Evolutionary conservation across 2,888 invertebrate genomes (phyloP), one percentile per base, ranked within the genome.

Genomic region (Orthonevra nobilis): DNA sequence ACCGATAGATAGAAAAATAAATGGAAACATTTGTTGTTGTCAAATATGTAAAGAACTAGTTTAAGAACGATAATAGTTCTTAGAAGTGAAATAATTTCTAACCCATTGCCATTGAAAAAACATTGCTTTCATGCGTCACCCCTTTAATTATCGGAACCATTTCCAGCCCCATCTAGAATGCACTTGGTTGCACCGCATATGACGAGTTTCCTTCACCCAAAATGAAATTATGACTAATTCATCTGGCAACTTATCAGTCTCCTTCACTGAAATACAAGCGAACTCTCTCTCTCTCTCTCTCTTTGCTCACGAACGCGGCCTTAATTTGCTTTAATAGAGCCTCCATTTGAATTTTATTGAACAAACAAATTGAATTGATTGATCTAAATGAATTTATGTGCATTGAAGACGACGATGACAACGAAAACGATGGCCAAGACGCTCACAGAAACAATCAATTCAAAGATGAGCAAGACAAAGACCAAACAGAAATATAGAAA

Each of bases 361-460:
- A 86, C 87, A 87, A 88, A 87, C 86, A 88, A 88, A 88, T 88
- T 88, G 88, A 88, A 87, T 87, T 88, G 88, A 88, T 88, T 88
- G 88, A 88, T 88, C 87, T 88, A 88, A 88, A 88, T 88, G 87
- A 87, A 87, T 88, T 88, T 88, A 88, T 88, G 86, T 86, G 84
- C 82, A 81, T 81, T 63, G 56, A 61, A 75, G 72, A 56, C 66
- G 52, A 48, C 60, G 42, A 58, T 44, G 20, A 50, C 30, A 42
- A 54, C 46, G 15, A 26, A 52, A 40, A 73, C 40, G 44, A 61
- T 66, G 61, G 40, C 28, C 10, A 38, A 30, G 32, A 30, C n/a
- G 20, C 46, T 23, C 50, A 63, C 30, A 52, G 42, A 69, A 61
- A 56, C 72, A 79, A 79, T 79, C 79, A 79, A 73, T 73, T 79